Evolutionary conservation across 1,140 invertebrate genomes (phyloP).

Genomic region (Eciton burchellii): DNA sequence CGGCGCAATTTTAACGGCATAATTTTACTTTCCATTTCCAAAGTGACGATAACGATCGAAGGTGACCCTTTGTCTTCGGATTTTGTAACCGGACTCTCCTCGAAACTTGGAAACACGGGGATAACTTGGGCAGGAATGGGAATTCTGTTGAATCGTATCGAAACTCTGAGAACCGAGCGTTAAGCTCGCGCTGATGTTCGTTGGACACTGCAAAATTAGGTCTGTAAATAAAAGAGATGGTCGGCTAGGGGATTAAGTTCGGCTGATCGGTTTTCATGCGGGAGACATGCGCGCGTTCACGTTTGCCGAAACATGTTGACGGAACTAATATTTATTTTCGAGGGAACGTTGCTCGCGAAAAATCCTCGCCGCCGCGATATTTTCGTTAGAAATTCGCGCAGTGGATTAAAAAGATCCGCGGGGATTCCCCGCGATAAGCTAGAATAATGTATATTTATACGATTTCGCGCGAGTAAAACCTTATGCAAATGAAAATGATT

Average conservation of each 20-base stretch:
- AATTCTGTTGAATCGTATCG: neutral
- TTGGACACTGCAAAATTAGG: constrained; percentile 21
- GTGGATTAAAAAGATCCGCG: neutral
- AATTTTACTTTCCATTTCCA: no score
- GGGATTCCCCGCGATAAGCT: constrained; percentile 26
- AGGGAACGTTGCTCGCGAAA: constrained; percentile 12
- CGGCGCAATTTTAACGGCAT: no score
- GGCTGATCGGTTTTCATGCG: constrained; percentile 42
- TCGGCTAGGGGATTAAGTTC: constrained; percentile 28
- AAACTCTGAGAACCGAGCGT: neutral
- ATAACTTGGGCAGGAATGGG: neutral
- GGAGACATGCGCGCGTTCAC: neutral
- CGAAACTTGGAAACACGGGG: neutral
- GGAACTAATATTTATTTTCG: constrained; percentile 54
- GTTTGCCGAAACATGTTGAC: constrained; percentile 38
- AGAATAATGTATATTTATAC: neutral
- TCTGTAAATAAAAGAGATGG: constrained; percentile 40
- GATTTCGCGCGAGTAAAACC: neutral
- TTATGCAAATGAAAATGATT: neutral
- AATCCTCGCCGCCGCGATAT: constrained; percentile 30
- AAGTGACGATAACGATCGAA: no score
- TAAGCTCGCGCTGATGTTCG: neutral
- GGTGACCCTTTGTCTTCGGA: no score
- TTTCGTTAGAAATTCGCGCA: constrained; percentile 15
- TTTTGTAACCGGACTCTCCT: no score